A percentile compares a stretch with the other conserved stretches of the same genome.
phyloP scores from a whole-genome alignment of 2,888 invertebrate genomes.

The Patella ulyssiponensis region DNA sequence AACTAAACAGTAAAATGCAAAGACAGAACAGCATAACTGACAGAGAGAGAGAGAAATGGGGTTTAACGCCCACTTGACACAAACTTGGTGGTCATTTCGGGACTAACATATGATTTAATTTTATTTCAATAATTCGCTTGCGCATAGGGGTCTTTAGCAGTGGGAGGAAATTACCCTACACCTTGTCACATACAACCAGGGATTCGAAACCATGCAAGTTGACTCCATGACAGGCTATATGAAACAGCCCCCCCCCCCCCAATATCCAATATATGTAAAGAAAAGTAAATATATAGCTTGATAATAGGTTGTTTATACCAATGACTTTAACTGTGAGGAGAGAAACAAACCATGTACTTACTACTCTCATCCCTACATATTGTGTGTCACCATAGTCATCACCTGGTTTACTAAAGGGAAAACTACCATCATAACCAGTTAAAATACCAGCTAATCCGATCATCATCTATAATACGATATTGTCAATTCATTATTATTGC shows the following conservation, averaged over 20 bases:
- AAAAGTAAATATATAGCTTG: neutral
- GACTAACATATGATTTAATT: too few species aligned
- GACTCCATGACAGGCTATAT: too few species aligned
- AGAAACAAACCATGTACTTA: constrained; percentile 41
- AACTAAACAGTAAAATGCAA: neutral
- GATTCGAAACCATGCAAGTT: too few species aligned
- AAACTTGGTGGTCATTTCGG: too few species aligned
- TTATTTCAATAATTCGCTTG: too few species aligned
- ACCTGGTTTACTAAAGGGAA: constrained; percentile 95
- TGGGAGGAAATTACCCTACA: too few species aligned
- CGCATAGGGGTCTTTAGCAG: too few species aligned
- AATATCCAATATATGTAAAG: neutral
- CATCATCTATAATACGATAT: constrained; percentile 82
- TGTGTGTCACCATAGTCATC: constrained; percentile 91
- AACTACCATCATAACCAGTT: constrained; percentile 94
- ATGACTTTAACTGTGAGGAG: constrained; percentile 9
- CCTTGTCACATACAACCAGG: too few species aligned
- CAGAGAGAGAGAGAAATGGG: too few species aligned
- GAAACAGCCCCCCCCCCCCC: too few species aligned
- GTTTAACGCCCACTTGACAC: too few species aligned
- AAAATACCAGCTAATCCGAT: constrained; percentile 92
- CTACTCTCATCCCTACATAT: constrained; percentile 90
- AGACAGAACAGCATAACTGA: neutral
- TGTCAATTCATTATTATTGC: neutral
- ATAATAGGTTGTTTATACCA: neutral